Conservation (phyloP, 2,888 invertebrate genomes). For the Cephus runcator region DNA sequence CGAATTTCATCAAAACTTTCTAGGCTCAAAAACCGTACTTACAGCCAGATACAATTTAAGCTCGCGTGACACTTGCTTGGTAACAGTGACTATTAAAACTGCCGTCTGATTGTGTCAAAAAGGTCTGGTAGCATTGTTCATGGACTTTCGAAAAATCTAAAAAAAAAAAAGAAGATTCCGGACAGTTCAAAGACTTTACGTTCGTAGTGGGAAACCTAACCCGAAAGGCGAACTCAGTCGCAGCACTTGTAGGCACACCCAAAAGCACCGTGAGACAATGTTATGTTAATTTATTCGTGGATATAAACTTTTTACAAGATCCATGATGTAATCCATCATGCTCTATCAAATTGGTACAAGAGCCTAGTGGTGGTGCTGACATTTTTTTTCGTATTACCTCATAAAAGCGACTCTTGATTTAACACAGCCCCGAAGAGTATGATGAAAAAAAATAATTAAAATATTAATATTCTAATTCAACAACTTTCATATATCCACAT, state of each 20-base stretch:
- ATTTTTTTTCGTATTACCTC: constrained; percentile 1
- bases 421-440: not conserved
- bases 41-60: not conserved
- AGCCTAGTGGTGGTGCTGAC: not conserved
- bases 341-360: constrained; percentile 50
- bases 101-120: not conserved
- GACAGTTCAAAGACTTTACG: not conserved
- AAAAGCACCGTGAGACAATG: constrained; percentile 32
- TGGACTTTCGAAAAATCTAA: not conserved
- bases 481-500: not conserved
- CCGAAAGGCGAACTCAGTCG: not conserved
- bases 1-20: not conserved
- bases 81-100: not conserved
- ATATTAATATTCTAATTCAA: not conserved
- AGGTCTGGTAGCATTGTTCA: not conserved
- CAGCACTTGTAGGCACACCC: not conserved
- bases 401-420: not conserved
- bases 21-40: not conserved
- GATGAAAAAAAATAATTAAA: not conserved
- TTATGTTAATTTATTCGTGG: constrained; percentile 52
- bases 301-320: constrained; percentile 45
- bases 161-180: not conserved
- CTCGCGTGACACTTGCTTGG: not conserved
- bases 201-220: not conserved
- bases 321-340: constrained; percentile 53